Evolutionary conservation across 2,797 vertebrate species (phyloP).

Genomic region (Coreius guichenoti): DNA sequence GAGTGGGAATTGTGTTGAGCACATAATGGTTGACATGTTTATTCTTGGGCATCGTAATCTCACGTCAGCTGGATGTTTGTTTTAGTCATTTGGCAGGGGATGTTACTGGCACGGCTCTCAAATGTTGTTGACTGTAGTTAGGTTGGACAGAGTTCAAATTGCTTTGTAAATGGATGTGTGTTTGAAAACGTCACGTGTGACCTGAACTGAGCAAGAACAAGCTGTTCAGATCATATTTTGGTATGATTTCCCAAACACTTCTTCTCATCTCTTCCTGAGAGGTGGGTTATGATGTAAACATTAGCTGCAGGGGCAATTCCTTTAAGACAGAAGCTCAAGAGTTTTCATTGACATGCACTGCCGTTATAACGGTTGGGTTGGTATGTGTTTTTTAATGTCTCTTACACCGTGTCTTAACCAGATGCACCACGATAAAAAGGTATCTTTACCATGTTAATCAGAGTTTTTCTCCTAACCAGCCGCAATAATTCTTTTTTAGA

Average conservation of each 20-base stretch:
- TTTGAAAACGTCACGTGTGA: background rate
- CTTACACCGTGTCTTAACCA: background rate
- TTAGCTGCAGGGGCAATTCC: background rate
- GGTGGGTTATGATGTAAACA: background rate
- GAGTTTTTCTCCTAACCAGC: background rate
- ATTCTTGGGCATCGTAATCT: background rate
- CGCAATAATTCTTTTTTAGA: background rate
- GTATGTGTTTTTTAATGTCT: background rate
- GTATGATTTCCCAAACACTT: background rate
- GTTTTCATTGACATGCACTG: background rate
- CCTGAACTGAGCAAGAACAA: constrained; percentile 3
- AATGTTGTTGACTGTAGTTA: constrained; percentile 10
- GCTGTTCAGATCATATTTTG: constrained; percentile 9
- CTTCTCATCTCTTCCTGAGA: background rate
- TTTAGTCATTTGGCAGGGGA: constrained; percentile 30
- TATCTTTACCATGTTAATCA: background rate
- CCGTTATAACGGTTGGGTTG: background rate
- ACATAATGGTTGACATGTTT: constrained; percentile 14
- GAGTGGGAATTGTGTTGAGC: background rate
- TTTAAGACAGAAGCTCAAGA: background rate
- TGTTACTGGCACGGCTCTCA: constrained; percentile 17
- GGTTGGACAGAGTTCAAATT: constrained; percentile 24
- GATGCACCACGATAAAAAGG: accelerated
- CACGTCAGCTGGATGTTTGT: constrained; percentile 36
- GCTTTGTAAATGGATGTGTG: constrained; percentile 7